These are phyloP conservation scores for Leptobrachium ailaonicum DNA, from an alignment of 2,113 vertebrate genomes.

Conservation along the genomic window DNA sequence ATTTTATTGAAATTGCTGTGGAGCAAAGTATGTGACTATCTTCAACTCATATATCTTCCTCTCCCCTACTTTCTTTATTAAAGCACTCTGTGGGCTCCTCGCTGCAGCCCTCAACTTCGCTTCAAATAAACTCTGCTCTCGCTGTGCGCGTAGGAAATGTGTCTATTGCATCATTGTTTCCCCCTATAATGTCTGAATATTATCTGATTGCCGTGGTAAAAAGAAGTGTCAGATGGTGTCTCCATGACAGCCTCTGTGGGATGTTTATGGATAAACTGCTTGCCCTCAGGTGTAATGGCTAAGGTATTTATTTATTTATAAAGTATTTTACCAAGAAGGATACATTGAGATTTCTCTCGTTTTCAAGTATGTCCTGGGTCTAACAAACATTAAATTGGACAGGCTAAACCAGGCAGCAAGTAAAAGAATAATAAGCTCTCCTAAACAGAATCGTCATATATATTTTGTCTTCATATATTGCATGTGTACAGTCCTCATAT, in stretches of 20 bases:
- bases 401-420: too few species aligned
- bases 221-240: neutral
- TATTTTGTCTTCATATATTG: too few species aligned
- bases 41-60: constrained; percentile 26
- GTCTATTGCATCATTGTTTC: neutral
- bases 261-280: neutral
- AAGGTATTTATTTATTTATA: too few species aligned
- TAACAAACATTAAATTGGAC: too few species aligned
- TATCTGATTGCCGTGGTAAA: neutral
- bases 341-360: too few species aligned
- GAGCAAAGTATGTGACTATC: constrained; percentile 27
- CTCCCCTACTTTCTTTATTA: constrained; percentile 26
- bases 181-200: neutral
- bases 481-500: too few species aligned
- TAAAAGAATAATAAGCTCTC: too few species aligned
- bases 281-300: neutral
- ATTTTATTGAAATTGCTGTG: constrained; percentile 38
- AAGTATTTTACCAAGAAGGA: too few species aligned
- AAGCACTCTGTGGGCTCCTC: constrained; percentile 27
- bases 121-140: neutral
- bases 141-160: neutral
- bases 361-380: too few species aligned
- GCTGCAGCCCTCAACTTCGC: neutral
- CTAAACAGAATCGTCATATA: too few species aligned
- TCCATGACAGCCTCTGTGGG: neutral